Evolutionary conservation across 2,888 invertebrate species (phyloP), one percentile per base, ranked within the genome.

Genomic region (Adelphocoris suturalis): DNA sequence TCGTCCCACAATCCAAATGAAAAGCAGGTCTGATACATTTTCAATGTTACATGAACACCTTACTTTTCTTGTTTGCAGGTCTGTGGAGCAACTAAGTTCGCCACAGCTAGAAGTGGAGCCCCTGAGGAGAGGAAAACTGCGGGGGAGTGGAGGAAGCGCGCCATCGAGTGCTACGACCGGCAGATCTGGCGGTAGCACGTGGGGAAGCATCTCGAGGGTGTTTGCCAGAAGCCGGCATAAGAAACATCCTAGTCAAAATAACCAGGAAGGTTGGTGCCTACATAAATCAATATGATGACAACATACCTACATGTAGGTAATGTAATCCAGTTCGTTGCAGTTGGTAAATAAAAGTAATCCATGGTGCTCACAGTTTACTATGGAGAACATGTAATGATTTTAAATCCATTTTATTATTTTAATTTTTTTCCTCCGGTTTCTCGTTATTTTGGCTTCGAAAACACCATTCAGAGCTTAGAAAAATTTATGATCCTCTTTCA

Each of bases 141-240:
- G 92, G 47, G 91, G 91, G 75, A 92, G 91, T 84, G 91, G 91
- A 87, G 90, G 91, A 28, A 89, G 91, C 46, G 89, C 89, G 19
- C 89, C 91, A 23, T 90, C 91, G 0, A 87, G 87, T 47, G 89
- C 90, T 11, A 91, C 90, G 7, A 90, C 90, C 3, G 91, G 90
- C 16, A 86, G 91, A 48, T 80, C 91, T 47, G 90, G 91, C 0
- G 90, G 91, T 9, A 86, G 96, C 27, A 97, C 97, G 0, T 98
- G 98, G 98, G 98, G 98, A 87, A 97, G 97, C 92, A 98, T 98
- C 93, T 97, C 97, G 0, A 95, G 98, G 91, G 98, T 98, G 48
- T 98, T 98, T 92, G 97, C 98, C 0, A 94, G 98, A 89, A 96
- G 97, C 91, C 95, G 97, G 84, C 97, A 97, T 93, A 96, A 97